A percentile compares a stretch with the other conserved stretches of the same genome.
These are phyloP conservation scores for Gambusia affinis DNA, from an alignment of 2,113 vertebrate genomes.

Conservation along the genomic window DNA sequence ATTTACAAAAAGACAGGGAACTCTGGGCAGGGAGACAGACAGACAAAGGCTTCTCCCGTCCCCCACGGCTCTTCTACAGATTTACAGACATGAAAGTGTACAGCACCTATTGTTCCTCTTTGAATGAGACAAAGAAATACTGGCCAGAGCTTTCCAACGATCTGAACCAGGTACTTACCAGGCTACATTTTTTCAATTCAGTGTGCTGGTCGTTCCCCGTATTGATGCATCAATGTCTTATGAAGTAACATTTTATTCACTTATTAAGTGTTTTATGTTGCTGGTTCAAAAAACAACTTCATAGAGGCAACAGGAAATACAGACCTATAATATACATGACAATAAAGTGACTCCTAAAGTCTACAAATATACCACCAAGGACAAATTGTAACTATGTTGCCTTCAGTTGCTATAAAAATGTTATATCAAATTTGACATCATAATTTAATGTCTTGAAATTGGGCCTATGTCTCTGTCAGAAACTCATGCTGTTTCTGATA, in stretches of 20 bases:
- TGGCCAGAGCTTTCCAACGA: neutral
- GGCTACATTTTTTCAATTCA: neutral
- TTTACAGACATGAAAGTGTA: slow-evolving; percentile 45
- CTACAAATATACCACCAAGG: neutral
- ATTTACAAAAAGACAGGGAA: slow-evolving; percentile 24
- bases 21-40: slow-evolving; percentile 33
- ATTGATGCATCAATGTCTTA: neutral
- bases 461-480: too few species aligned
- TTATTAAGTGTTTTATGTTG: neutral
- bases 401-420: too few species aligned
- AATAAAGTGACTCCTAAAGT: neutral
- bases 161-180: slow-evolving; percentile 18
- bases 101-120: slow-evolving; percentile 38
- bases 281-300: neutral
- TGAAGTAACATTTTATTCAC: neutral
- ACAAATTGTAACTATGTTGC: too few species aligned
- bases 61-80: slow-evolving; percentile 33
- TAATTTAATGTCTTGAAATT: too few species aligned
- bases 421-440: too few species aligned
- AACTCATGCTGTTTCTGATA: too few species aligned
- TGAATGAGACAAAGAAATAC: slow-evolving; percentile 12
- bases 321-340: neutral
- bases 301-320: neutral
- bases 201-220: neutral
- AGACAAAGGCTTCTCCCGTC: slow-evolving; percentile 49